Evolutionary conservation across 2,888 invertebrate genomes (phyloP), one percentile per base, ranked within the genome.

Genomic region (Aphodius sticticus): DNA sequence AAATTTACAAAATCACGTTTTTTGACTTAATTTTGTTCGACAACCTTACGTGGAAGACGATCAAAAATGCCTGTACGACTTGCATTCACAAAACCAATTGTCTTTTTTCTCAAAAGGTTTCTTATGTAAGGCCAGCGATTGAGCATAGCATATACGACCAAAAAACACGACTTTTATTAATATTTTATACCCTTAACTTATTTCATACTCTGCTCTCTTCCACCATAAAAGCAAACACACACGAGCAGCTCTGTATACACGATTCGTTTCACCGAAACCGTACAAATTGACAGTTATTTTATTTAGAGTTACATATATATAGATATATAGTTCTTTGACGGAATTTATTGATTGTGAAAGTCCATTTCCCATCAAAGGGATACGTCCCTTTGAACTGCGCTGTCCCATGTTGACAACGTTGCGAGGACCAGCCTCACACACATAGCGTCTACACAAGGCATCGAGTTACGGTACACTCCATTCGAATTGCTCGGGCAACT

Each of bases 281-380:
- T 81, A 78, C 80, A 84, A 84, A 84, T 84, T 82, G 83, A 83
- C 83, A 82, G 82, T 82, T 83, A 84, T 83, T 81, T 82, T 82
- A 84, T 83, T 84, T 84, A 82, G 82, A 83, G 83, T 81, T 82
- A 81, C 81, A 81, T 82, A 79, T 83, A 81, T 26, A 74, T 15
- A 36, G 6, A 35, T 53, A 53, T 53, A 53, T 81, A 80, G 80
- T 82, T 82, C 82, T 79, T 80, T 82, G 82, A 83, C 80, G 83
- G 82, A 84, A 83, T 83, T 85, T 84, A 86, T 85, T 86, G 86
- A 86, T 86, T 86, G 86, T 85, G 85, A 86, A 86, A 86, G 85
- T 86, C 86, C 85, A 86, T 86, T 86, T 86, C 85, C 85, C 82
- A 82, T 85, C 85, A 85, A 85, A 86, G 86, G 83, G 81, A 81